These are phyloP conservation scores for Forbesichthys agassizii DNA, from an alignment of 2,113 vertebrate species.

Conservation along the genomic window DNA sequence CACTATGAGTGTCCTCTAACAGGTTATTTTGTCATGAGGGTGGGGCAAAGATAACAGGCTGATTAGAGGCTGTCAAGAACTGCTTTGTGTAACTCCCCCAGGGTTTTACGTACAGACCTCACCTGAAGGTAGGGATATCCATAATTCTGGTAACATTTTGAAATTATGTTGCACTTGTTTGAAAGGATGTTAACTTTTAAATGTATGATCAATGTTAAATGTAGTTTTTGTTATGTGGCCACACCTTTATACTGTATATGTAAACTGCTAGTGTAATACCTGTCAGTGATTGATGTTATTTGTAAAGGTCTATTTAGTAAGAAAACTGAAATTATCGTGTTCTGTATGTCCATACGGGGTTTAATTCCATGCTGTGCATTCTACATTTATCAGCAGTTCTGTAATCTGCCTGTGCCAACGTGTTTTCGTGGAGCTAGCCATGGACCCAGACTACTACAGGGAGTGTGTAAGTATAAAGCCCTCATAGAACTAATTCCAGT, in stretches of 20 bases:
- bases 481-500: background rate
- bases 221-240: background rate
- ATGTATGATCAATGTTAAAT: background rate
- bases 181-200: background rate
- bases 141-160: background rate
- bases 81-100: background rate
- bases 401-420: background rate
- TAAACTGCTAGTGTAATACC: too few relatives aligned
- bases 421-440: conserved; percentile 19
- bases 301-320: too few relatives aligned
- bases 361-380: background rate
- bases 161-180: background rate
- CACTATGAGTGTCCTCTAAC: conserved; percentile 9
- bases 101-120: background rate
- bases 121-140: conserved; percentile 47
- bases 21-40: conserved; percentile 18
- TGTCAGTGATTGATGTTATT: too few relatives aligned
- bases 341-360: too few relatives aligned
- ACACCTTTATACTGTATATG: too few relatives aligned
- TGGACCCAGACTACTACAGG: conserved; percentile 51
- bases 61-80: conserved; percentile 6
- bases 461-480: conserved; percentile 45
- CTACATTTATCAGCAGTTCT: background rate
- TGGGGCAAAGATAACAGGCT: conserved; percentile 6
- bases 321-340: too few relatives aligned